These are phyloP conservation scores for Myxocyprinus asiaticus DNA, from an alignment of 2,113 vertebrate genomes.

Conservation along the genomic window DNA sequence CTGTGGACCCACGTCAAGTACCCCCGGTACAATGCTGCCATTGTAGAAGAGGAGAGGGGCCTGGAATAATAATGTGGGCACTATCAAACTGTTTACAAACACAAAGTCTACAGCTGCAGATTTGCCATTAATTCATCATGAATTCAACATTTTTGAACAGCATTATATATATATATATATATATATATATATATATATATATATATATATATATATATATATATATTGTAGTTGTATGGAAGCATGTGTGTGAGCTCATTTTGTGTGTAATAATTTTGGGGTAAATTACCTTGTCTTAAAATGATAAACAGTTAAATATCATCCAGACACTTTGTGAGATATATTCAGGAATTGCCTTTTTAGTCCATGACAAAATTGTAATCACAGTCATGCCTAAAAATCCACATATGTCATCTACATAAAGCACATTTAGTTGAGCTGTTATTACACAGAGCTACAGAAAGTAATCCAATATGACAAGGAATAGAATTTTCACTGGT, in stretches of 20 bases:
- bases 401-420: background rate
- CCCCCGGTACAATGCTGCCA: conserved; percentile 87
- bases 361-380: background rate
- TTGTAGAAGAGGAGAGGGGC: conserved; percentile 80
- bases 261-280: too few relatives aligned
- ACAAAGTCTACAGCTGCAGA: conserved; percentile 81
- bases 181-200: too few relatives aligned
- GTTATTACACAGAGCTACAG: background rate
- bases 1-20: conserved; percentile 86
- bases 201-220: too few relatives aligned
- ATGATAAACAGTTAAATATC: background rate
- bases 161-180: too few relatives aligned
- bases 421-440: background rate
- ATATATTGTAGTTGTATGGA: too few relatives aligned
- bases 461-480: background rate
- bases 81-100: conserved; percentile 89
- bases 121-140: background rate
- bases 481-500: background rate
- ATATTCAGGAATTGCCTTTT: conserved; percentile 27
- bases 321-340: background rate
- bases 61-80: conserved; percentile 85
- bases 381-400: conserved; percentile 4
- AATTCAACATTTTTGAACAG: background rate
- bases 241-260: too few relatives aligned
- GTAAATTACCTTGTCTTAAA: conserved; percentile 1